Evolutionary conservation across 2,797 vertebrate genomes (phyloP).

Genomic region (Rhinatrema bivittatum): DNA sequence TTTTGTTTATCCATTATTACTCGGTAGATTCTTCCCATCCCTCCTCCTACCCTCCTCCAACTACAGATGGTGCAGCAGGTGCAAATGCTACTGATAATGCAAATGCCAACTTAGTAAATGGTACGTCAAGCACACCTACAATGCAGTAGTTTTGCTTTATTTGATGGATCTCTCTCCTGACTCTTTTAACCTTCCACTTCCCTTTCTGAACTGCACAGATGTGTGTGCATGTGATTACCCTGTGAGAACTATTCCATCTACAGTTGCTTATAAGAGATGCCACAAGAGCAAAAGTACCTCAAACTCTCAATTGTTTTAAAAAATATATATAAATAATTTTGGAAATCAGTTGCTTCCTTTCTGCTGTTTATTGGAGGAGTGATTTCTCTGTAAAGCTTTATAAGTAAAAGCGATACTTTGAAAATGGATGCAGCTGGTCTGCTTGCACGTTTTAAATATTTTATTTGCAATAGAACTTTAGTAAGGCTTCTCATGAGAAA

Average conservation of each 20-base stretch:
- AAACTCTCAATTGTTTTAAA: no score
- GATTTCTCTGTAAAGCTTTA: no score
- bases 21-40: conserved; percentile 91
- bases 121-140: conserved; percentile 81
- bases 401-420: no score
- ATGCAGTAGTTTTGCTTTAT: conserved; percentile 54
- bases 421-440: no score
- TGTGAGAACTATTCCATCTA: conserved; percentile 40
- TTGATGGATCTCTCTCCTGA: conserved; percentile 40
- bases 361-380: no score
- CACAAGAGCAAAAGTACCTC: conserved; percentile 15
- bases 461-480: no score
- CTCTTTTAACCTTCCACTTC: conserved; percentile 32
- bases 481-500: no score
- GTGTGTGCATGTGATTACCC: conserved; percentile 50
- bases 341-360: no score
- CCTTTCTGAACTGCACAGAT: conserved; percentile 37
- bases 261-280: conserved; percentile 34
- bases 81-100: conserved; percentile 85
- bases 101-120: conserved; percentile 97
- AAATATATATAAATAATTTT: no score
- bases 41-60: conserved; percentile 88
- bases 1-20: conserved; percentile 74
- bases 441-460: no score
- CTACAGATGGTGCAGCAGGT: conserved; percentile 90